Percentiles rank a stretch among this genome's conserved stretches.
Conservation (phyloP, 2,888 invertebrate genomes). For the Petrophora chlorosata region DNA sequence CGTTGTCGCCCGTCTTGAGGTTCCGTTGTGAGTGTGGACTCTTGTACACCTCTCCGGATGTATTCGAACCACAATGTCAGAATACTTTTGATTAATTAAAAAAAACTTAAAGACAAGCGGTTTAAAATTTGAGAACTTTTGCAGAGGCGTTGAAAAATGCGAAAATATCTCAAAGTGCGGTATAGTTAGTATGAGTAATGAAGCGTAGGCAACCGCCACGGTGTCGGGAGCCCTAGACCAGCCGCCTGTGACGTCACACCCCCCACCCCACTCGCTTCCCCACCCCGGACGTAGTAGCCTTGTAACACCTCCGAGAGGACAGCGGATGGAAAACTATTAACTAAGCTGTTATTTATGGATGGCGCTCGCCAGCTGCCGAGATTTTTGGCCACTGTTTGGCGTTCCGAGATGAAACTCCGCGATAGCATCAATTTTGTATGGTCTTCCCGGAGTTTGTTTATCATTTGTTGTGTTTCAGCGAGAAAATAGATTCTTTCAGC, state of each 20-base stretch:
- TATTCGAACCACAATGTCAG: too few relatives aligned
- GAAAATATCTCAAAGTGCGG: constrained; percentile 9
- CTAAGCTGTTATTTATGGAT: constrained; percentile 36
- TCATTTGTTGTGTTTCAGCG: not conserved
- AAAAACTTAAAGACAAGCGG: too few relatives aligned
- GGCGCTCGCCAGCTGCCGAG: constrained; percentile 25
- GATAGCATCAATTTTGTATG: constrained; percentile 16
- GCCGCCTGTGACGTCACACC: constrained; percentile 28
- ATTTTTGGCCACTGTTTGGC: constrained; percentile 22
- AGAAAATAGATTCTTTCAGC: constrained; percentile 13
- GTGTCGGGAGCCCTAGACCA: constrained; percentile 22
- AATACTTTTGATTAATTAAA: too few relatives aligned
- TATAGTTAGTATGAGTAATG: constrained; percentile 27
- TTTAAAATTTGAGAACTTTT: not conserved
- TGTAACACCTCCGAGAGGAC: constrained; percentile 29
- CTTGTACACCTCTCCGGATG: too few relatives aligned
- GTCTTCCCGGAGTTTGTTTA: constrained; percentile 8
- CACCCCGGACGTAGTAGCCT: constrained; percentile 16
- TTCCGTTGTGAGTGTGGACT: too few relatives aligned
- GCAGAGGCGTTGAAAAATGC: constrained; percentile 6
- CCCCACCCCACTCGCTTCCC: constrained; percentile 2
- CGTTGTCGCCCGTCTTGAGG: too few relatives aligned
- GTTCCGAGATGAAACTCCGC: constrained; percentile 11
- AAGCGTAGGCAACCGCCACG: constrained; percentile 24
- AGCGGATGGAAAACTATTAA: constrained; percentile 33